These are phyloP conservation scores for Brachyptera putata DNA, from an alignment of 2,888 invertebrate species.

Conservation along the genomic window DNA sequence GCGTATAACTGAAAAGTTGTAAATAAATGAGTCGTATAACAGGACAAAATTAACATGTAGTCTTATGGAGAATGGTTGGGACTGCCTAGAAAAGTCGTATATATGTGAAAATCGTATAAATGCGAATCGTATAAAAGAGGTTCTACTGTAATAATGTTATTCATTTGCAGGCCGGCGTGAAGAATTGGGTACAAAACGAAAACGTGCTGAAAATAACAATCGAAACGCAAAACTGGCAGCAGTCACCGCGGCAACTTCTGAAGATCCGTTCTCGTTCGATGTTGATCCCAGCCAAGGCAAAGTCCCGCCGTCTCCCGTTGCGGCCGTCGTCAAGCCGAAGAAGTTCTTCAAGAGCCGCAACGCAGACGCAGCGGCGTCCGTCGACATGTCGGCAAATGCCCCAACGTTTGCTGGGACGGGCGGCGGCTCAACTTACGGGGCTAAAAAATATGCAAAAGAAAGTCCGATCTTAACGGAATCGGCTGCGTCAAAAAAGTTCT, in stretches of 20 bases:
- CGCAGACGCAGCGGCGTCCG: constrained; percentile 41
- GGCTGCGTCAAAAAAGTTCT: constrained; percentile 47
- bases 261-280: constrained; percentile 46
- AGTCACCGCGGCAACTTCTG: constrained; percentile 32
- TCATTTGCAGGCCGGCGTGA: constrained; percentile 41
- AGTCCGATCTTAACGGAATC: constrained; percentile 56
- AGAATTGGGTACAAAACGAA: constrained; percentile 42
- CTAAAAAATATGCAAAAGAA: constrained; percentile 28
- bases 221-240: constrained; percentile 40
- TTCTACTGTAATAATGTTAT: no score
- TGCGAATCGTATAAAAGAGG: no score
- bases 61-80: no score
- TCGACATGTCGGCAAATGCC: constrained; percentile 40
- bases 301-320: constrained; percentile 43
- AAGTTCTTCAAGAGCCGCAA: constrained; percentile 88
- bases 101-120: no score
- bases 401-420: constrained; percentile 21
- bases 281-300: constrained; percentile 36
- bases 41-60: no score
- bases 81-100: no score
- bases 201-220: constrained; percentile 43
- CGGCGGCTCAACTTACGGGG: constrained; percentile 25
- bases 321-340: constrained; percentile 65
- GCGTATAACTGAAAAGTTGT: no score
- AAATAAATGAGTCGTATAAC: no score